These are phyloP conservation scores for Hydriomena furcata DNA, from an alignment of 2,888 invertebrate species.

Conservation along the genomic window DNA sequence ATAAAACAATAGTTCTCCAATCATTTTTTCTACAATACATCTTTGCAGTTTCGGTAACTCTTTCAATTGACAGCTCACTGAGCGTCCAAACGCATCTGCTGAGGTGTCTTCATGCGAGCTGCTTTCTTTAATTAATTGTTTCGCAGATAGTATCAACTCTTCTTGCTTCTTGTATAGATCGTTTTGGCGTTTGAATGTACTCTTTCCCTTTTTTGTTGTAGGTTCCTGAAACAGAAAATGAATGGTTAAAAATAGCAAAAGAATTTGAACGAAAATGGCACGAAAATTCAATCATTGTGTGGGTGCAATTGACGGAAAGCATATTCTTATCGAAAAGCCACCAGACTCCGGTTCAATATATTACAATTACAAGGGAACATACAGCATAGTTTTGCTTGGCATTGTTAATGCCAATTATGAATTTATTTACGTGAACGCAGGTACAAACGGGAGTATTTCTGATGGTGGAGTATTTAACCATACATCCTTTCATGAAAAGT, in stretches of 20 bases:
- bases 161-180: background rate
- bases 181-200: background rate
- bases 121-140: background rate
- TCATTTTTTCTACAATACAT: constrained; percentile 23
- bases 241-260: constrained; percentile 21
- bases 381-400: constrained; percentile 20
- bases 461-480: constrained; percentile 27
- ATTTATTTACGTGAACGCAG: constrained; percentile 19
- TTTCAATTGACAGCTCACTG: background rate
- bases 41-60: constrained; percentile 18
- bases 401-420: too few relatives aligned
- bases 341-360: constrained; percentile 15
- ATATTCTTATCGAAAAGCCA: constrained; percentile 19
- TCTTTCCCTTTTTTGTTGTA: constrained; percentile 24
- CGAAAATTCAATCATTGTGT: constrained; percentile 15
- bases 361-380: constrained; percentile 26
- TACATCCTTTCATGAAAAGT: constrained; percentile 23
- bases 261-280: constrained; percentile 19
- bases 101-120: background rate
- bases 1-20: constrained; percentile 23
- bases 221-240: constrained; percentile 29
- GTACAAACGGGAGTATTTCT: constrained; percentile 25
- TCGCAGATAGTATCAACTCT: background rate
- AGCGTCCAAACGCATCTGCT: background rate
- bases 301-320: constrained; percentile 11